Percentiles rank a stretch among this genome's conserved stretches.
Evolutionary conservation across 2,888 invertebrate genomes (phyloP).

Genomic region (Hylaea fasciaria): DNA sequence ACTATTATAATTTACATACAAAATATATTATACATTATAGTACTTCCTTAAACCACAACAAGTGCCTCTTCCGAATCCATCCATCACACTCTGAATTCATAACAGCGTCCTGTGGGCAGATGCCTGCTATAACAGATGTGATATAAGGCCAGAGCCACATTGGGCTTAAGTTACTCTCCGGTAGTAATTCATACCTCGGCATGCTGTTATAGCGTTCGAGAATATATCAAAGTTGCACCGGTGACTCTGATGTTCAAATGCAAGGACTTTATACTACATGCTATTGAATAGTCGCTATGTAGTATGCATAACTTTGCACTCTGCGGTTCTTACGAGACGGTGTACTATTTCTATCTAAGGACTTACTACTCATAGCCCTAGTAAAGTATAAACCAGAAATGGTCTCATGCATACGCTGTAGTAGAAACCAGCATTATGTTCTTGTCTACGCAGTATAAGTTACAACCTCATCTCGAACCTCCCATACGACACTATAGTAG

Average conservation of each 20-base stretch:
- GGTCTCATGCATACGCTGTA: too few species aligned
- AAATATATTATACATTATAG: not conserved
- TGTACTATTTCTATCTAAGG: too few species aligned
- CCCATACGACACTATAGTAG: too few species aligned
- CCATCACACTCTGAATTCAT: constrained; percentile 78
- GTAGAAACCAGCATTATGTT: too few species aligned
- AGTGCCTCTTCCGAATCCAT: constrained; percentile 58
- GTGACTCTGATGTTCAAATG: not conserved
- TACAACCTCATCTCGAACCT: too few species aligned
- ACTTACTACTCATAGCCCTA: too few species aligned
- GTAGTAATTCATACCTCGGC: constrained; percentile 50
- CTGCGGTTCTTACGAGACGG: too few species aligned
- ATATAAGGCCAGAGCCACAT: constrained; percentile 54
- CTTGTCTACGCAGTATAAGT: too few species aligned
- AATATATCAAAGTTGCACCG: constrained; percentile 5
- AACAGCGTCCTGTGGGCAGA: constrained; percentile 70
- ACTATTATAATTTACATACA: not conserved
- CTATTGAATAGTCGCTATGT: too few species aligned
- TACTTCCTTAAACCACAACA: constrained; percentile 10
- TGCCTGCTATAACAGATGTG: constrained; percentile 70
- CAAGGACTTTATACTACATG: too few species aligned
- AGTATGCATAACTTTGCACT: too few species aligned
- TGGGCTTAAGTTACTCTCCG: constrained; percentile 50
- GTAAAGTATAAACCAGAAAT: too few species aligned
- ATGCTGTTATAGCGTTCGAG: constrained; percentile 10